phyloP scores from a whole-genome alignment of 2,888 invertebrate genomes.

The Thecophora atra region DNA sequence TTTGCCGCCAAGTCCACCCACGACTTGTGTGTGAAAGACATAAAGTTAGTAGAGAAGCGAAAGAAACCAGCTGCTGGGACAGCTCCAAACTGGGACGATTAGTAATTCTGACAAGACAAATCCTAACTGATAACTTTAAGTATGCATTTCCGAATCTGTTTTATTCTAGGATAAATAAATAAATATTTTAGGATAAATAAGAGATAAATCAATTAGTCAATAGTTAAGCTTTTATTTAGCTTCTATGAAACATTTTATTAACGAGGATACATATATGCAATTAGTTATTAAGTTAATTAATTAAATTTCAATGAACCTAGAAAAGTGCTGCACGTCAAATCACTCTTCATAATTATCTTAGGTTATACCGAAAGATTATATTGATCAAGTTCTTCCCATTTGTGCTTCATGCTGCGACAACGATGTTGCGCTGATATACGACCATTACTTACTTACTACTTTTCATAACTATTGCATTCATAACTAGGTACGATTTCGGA shows the following conservation, averaged over 20 bases:
- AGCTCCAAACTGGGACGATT: constrained; percentile 53
- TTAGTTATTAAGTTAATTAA: no score
- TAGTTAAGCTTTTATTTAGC: constrained; percentile 6
- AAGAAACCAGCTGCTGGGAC: constrained; percentile 41
- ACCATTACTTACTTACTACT: neutral
- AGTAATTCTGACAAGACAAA: constrained; percentile 13
- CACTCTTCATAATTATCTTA: no score
- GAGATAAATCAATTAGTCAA: neutral
- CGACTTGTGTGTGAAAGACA: constrained; percentile 81
- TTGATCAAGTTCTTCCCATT: constrained; percentile 14
- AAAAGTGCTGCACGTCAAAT: no score
- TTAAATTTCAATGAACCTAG: no score
- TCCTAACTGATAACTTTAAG: constrained; percentile 3
- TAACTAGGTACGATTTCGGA: no score
- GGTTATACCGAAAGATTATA: neutral
- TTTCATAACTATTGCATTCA: no score
- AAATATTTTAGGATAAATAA: neutral
- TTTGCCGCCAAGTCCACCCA: constrained; percentile 84
- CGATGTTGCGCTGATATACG: neutral
- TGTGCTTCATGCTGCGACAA: neutral
- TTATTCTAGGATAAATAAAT: constrained; percentile 1
- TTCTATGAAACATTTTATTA: constrained; percentile 1
- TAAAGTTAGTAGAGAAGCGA: constrained; percentile 74
- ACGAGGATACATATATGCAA: neutral
- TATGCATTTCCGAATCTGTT: constrained; percentile 21